Evolutionary conservation across 2,888 invertebrate species (phyloP), one percentile per base, ranked within the genome.

Genomic region (Lumbricus terrestris): DNA sequence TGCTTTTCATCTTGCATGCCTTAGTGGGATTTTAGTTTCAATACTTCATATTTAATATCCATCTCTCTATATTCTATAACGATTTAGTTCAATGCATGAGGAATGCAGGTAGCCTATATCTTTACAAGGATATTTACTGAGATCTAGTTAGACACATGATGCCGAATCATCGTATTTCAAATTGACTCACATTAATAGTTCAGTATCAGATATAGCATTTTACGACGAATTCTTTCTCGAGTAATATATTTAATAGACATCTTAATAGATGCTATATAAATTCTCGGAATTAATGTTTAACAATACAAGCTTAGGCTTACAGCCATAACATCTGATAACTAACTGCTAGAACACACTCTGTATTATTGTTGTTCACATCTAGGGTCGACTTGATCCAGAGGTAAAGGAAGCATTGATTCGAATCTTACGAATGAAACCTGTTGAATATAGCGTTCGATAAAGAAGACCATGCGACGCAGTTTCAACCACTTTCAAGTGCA

Each of bases 371-470:
- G 35, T 34, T 85, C 13, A 85, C 15, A n/a, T 85, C 13, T 35
- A 85, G 85, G 85, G 85, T 85, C 85, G 35, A 18, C 85, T 85
- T 16, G 85, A 85, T 85, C 85, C 85, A 13, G 85, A 85, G n/a
- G 85, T 85, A 35, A 85, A 85, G 37, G 85, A 85, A 85, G 85
- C 85, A 34, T 35, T 85, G 37, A 34, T 85, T 34, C 85, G 85
- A 35, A 85, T 85, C 85, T 85, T 85, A 33, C 85, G 35, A 85
- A 85, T 85, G 85, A 85, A 85, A 85, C 85, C 85, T 1, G 23
- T 15, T 35, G 85, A 85, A 34, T 85, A 85, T 37, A 35, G 5
- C 34, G 18, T 35, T 20, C 85, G 85, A 85, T 85, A 85, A 37
- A 34, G 37, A 35, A 16, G 85, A 85, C 8, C 18, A 85, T 6